Evolutionary conservation across 2,113 vertebrate species (phyloP).

Genomic region (Damaliscus lunatus): DNA sequence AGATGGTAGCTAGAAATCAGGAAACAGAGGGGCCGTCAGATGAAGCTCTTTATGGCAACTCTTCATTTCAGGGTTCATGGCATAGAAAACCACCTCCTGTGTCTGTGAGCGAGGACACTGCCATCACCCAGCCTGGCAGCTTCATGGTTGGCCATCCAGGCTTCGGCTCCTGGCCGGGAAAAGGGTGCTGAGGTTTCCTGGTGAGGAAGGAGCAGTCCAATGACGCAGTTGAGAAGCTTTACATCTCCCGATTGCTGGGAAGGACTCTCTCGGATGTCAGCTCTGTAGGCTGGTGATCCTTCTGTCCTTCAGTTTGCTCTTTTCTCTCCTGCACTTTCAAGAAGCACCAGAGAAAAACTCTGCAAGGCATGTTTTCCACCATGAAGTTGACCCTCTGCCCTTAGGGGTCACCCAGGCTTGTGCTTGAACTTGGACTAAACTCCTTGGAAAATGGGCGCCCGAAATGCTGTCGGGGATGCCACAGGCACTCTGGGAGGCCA

Average conservation of each 20-base stretch:
- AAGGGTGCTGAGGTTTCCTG: neutral
- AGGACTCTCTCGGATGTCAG: neutral
- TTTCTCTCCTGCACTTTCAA: neutral
- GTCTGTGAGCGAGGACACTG: fast-evolving
- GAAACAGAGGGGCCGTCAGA: fast-evolving
- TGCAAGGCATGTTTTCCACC: neutral
- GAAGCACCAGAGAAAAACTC: slow-evolving; percentile 2
- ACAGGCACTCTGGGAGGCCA: neutral
- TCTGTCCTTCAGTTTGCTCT: neutral
- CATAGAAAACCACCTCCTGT: neutral
- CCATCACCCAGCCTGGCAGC: neutral
- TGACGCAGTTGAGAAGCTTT: neutral
- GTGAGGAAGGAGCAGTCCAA: neutral
- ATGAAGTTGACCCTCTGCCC: neutral
- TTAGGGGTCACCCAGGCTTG: neutral
- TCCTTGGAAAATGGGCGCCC: neutral
- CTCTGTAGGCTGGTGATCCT: neutral
- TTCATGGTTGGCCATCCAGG: neutral
- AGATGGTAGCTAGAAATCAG: neutral
- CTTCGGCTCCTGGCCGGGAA: neutral
- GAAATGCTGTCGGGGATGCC: neutral
- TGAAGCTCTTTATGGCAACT: neutral
- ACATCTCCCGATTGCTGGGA: neutral
- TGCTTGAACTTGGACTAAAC: neutral
- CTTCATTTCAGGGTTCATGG: neutral